Evolutionary conservation across 2,113 vertebrate species (phyloP), one percentile per base, ranked within the genome.

Genomic region (Cettia cetti): DNA sequence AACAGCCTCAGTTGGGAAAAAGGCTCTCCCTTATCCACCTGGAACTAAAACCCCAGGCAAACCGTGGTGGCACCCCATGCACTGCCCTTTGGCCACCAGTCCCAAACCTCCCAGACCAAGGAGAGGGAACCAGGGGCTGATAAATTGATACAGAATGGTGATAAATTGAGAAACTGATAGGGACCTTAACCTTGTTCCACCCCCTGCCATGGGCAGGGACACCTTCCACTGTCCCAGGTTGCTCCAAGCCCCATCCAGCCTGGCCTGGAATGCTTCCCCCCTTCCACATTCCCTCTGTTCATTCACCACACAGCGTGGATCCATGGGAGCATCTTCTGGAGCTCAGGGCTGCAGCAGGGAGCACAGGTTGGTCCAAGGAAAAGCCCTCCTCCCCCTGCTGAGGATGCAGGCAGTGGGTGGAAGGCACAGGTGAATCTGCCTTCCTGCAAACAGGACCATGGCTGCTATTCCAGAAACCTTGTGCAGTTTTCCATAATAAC

Each of bases 301-400:
- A 0, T 28, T 4, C 11, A 2, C 23, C 4, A 0, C 7, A 1
- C 0, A 0, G 3, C 1, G 3, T 9, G 24, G 57, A 47, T 40
- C 45, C 59, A 42, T 3, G 3, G 63, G 20, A 76, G 39, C 68
- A n/a, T 4, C 54, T 74, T 45, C 78, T 30, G 39, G 53, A 60
- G 10, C 61, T 19, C 6, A 11, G 61, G 60, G 76, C 22, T 30
- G 37, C 45, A 27, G n/a, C 45, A 86, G 49, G 53, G 20, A 22
- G 44, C 42, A 2, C 10, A 16, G 20, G 31, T 3, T 52, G 22
- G 19, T 26, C 66, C 26, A 49, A 70, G 69, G 74, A 19, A 60
- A 87, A 84, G 14, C 35, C 35, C 49, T 35, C 40, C 31, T 37
- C 20, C 16, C 23, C n/a, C 6, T 61, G 47, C n/a, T 33, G 49